Base-by-base conservation (phyloP, 2,888 invertebrate genomes). In the Choreutis nemorana region DNA sequence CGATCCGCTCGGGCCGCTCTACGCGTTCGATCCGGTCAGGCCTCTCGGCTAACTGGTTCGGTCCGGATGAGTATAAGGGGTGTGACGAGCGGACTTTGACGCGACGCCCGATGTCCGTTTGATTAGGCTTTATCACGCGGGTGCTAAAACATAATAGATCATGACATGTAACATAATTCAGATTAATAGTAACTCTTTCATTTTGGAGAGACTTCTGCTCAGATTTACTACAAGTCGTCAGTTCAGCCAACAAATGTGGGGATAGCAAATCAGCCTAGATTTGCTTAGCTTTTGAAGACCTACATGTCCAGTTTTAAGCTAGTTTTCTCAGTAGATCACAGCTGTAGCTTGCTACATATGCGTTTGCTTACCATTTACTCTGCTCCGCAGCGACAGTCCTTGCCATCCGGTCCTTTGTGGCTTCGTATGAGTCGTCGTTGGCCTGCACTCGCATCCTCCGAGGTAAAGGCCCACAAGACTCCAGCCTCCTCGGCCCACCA, bases 371-470 rank as follows among this genome's bases (percentile, higher is more conserved):
- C 93, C 91, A 93, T 82, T 94, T 94, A 70, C 93, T 94, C 81
- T 94, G 94, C 75, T 89, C 91, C 71, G 90, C 91, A 65, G 95
- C 92, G 67, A 94, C 93, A 44, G 90, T 92, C 55, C 87, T 87
- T 55, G 91, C 92, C 91, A 97, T 94, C 54, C 92, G 88, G 65
- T 91, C 88, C 73, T 89, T 86, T 45, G 97, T 97, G 50, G 90
- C 87, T 75, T 93, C 93, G 78, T 96, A 97, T 35, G 94, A 91
- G 82, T 97, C 96, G 59, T 96, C 96, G 57, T 94, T 96, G 52
- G 97, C 97, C 64, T 91, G 91, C 48, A 97, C 90, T 42, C 93
- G 88, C 86, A 97, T 90, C 65, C 91, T 91, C 64, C 89, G 85
- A 50, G 89, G 87, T 73, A 97, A 82, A 44, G 90, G 84, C 45